phyloP scores from a whole-genome alignment of 2,888 invertebrate genomes.

The Fragum fragum region DNA sequence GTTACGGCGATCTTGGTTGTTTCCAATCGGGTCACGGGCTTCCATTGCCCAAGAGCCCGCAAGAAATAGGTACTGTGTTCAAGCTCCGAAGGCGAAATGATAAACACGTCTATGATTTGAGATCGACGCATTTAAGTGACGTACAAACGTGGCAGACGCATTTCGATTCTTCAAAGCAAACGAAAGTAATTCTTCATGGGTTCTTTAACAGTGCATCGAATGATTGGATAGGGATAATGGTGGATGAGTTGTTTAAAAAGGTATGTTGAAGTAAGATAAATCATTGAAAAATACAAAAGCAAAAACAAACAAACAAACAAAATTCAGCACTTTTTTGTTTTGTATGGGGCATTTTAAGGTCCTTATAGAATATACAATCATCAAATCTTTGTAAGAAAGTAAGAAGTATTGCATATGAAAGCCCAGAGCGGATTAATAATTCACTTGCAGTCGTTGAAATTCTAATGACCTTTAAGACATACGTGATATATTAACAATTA shows the following conservation, averaged over 20 bases:
- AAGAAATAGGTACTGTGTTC: conserved; percentile 36
- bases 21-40: conserved; percentile 36
- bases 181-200: conserved; percentile 67
- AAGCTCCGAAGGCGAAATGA: conserved; percentile 28
- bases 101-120: conserved; percentile 20
- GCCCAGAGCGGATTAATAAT: too few species aligned
- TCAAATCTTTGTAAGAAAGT: too few species aligned
- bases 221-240: conserved; percentile 55
- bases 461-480: too few species aligned
- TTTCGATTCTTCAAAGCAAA: conserved; percentile 48
- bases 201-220: conserved; percentile 59
- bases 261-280: too few species aligned
- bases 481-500: too few species aligned
- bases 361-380: too few species aligned
- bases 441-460: too few species aligned
- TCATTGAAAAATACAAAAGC: too few species aligned
- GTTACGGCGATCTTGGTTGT: conserved; percentile 53
- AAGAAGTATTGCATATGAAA: too few species aligned
- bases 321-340: too few species aligned
- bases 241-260: conserved; percentile 66
- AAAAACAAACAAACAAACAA: too few species aligned
- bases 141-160: conserved; percentile 31
- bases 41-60: conserved; percentile 43
- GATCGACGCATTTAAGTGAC: conserved; percentile 21
- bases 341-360: too few species aligned